A percentile compares a stretch with the other conserved stretches of the same genome.
Evolutionary conservation across 2,113 vertebrate species (phyloP).

Genomic region (Halcyon senegalensis): DNA sequence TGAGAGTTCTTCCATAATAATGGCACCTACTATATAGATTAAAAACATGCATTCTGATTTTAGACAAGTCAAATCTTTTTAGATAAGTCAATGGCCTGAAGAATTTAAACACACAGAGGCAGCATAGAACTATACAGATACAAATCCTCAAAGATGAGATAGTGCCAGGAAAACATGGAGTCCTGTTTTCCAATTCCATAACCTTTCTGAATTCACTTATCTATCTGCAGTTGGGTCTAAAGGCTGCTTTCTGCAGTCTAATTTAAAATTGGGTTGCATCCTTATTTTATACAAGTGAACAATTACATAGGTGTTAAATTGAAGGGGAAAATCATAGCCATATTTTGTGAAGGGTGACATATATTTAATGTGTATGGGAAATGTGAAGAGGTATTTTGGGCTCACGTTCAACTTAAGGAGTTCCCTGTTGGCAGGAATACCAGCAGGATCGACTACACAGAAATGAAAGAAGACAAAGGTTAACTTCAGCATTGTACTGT

Average conservation of each 20-base stretch:
- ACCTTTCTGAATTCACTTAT: neutral
- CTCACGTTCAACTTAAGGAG: neutral
- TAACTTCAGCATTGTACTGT: neutral
- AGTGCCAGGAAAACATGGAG: neutral
- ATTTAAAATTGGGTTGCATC: neutral
- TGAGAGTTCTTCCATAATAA: neutral
- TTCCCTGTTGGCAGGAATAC: neutral
- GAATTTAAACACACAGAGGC: neutral
- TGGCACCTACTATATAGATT: neutral
- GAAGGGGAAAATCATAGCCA: neutral
- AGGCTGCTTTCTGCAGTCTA: neutral
- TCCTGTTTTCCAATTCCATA: neutral
- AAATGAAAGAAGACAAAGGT: neutral
- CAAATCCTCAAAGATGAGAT: neutral
- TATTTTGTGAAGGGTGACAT: neutral
- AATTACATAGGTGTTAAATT: neutral
- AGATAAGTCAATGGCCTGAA: neutral
- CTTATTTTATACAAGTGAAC: neutral
- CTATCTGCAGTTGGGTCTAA: neutral
- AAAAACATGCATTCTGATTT: neutral
- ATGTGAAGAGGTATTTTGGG: neutral
- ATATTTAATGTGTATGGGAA: neutral
- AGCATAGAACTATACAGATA: neutral
- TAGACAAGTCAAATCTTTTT: neutral
- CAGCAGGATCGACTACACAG: neutral